Evolutionary conservation across 1,140 invertebrate species (phyloP).

Genomic region (Probaryconus sp.): DNA sequence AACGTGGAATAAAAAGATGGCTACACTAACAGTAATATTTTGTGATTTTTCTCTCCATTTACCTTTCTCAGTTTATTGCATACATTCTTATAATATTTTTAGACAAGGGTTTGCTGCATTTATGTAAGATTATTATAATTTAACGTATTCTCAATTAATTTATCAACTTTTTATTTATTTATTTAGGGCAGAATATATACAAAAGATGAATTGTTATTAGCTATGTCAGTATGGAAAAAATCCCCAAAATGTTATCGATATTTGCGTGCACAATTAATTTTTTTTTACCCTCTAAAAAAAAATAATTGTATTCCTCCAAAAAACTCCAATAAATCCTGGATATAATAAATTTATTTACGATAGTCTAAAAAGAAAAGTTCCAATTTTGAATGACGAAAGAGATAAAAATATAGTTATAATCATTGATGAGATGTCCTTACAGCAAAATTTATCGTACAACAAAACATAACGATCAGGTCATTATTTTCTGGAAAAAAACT

Average conservation of each 20-base stretch:
- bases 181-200: not conserved
- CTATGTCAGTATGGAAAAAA: conserved; percentile 4
- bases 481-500: conserved; percentile 1
- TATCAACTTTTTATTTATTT: no score
- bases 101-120: no score
- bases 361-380: conserved; percentile 5
- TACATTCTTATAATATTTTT: no score
- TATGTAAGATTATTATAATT: no score
- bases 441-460: conserved; percentile 12
- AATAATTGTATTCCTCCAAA: not conserved
- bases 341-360: conserved; percentile 13
- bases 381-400: not conserved
- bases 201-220: conserved; percentile 3
- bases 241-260: conserved; percentile 7
- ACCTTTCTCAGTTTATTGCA: no score
- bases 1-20: no score
- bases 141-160: not conserved
- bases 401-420: conserved; percentile 13
- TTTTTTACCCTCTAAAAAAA: conserved; percentile 8
- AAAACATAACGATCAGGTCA: conserved; percentile 14
- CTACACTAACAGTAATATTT: no score
- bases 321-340: conserved; percentile 4
- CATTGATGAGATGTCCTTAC: conserved; percentile 14
- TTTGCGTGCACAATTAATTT: not conserved
- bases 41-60: no score